Base-by-base conservation (phyloP, 2,888 invertebrate species). In the Drosophila birchii region DNA sequence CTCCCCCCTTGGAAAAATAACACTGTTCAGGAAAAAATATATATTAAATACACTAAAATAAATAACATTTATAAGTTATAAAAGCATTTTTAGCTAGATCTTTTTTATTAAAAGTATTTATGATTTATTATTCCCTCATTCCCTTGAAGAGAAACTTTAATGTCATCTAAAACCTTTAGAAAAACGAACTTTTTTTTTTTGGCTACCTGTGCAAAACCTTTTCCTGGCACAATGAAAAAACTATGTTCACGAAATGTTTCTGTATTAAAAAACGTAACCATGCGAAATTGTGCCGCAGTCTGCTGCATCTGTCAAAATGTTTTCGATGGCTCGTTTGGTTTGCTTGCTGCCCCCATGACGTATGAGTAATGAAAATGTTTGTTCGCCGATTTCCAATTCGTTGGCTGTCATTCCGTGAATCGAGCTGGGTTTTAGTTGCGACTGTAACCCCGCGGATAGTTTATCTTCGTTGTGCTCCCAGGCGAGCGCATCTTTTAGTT, bases 281-380 rank as follows among this genome's bases (percentile, higher is more conserved):
- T 39, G 72, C 72, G 57, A 69, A 69, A 72, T 63, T 57, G 63
- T 71, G 54, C 61, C 54, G 9, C 51, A 36, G 51, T 58, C 55
- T 55, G 61, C 34, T 63, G 53, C 60, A 55, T 53, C 72, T 71
- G 71, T 68, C 69, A 59, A 58, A 59, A 69, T 68, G 69, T 68
- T 68, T 68, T 58, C 51, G 20, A 54, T 45, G 39, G 69, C 12
- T 54, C 64, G 53, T 44, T 66, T 66, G 51, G 41, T 36, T 51
- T 39, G 43, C 11, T 34, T 45, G n/a, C 36, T 26, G 38, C 45
- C 59, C 54, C 49, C 29, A 69, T 76, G 78, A 76, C 84, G 83
- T 81, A 80, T 81, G 81, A 66, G 80, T 81, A 84, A 86, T 86
- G 85, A 76, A 83, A 78, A 71, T 58, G 44, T 59, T 43, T 67